phyloP scores from a whole-genome alignment of 2,888 invertebrate species.

The Eumacrocentrus americanus region DNA sequence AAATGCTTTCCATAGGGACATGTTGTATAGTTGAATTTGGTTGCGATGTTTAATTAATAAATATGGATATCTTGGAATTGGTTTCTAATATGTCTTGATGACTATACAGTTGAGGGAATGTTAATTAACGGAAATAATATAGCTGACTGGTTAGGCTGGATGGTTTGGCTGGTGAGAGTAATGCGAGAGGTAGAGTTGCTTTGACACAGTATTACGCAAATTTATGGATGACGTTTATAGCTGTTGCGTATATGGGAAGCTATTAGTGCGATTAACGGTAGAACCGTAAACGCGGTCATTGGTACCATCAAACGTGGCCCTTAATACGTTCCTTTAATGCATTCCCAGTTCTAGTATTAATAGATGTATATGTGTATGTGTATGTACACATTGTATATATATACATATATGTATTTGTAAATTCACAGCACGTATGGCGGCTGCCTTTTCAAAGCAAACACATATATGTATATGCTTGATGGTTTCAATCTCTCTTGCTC shows the following conservation, averaged over 20 bases:
- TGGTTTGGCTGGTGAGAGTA: too few relatives aligned
- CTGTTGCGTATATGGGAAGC: slow-evolving; percentile 20
- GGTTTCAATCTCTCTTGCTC: too few relatives aligned
- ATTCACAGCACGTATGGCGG: neutral
- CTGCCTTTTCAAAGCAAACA: too few relatives aligned
- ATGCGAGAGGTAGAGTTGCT: neutral
- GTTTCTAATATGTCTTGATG: too few relatives aligned
- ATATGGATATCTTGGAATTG: too few relatives aligned
- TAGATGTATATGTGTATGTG: neutral
- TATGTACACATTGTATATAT: neutral
- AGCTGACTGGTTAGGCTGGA: too few relatives aligned
- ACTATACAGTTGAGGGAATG: too few relatives aligned
- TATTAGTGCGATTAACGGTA: slow-evolving; percentile 32
- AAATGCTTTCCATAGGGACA: too few relatives aligned
- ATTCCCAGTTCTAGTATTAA: neutral
- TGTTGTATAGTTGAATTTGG: too few relatives aligned
- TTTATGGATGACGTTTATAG: slow-evolving; percentile 35
- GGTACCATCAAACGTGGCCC: slow-evolving; percentile 13
- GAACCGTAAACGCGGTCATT: slow-evolving; percentile 23
- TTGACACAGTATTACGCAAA: slow-evolving; percentile 17
- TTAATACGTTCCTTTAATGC: slow-evolving; percentile 12
- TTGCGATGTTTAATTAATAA: too few relatives aligned
- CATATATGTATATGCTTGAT: too few relatives aligned
- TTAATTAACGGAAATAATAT: too few relatives aligned
- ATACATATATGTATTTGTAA: neutral